Conservation (phyloP, 2,888 invertebrate species). For the Drosophila maculinotata region DNA sequence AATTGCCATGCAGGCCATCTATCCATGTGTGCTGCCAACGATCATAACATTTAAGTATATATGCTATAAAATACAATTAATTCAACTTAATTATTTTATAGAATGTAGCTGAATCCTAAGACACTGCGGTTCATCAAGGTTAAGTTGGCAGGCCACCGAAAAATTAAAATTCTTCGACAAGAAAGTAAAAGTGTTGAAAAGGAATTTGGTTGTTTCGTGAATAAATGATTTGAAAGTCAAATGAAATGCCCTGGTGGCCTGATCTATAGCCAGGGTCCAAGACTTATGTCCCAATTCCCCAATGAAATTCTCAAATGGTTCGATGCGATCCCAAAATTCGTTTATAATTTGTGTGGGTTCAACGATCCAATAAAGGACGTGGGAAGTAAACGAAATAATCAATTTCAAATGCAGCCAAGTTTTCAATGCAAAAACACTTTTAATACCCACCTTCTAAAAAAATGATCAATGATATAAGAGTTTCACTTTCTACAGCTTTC, state of each 20-base stretch:
- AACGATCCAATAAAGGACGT: constrained; percentile 1
- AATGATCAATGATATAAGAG: background rate
- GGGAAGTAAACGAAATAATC: background rate
- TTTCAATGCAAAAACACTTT: background rate
- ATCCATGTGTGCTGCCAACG: constrained; percentile 2
- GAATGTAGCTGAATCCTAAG: background rate
- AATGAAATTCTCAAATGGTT: background rate
- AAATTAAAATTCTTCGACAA: background rate
- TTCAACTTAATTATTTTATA: background rate
- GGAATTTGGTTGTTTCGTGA: background rate
- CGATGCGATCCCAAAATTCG: background rate
- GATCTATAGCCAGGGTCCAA: background rate
- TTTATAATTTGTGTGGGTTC: constrained; percentile 1
- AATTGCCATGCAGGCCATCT: background rate
- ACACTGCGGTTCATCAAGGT: constrained; percentile 1
- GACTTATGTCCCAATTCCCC: background rate
- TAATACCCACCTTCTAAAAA: background rate
- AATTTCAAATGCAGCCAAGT: background rate
- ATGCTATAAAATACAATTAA: constrained; percentile 9
- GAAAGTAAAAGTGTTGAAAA: background rate
- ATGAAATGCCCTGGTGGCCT: constrained; percentile 14
- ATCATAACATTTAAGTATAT: background rate
- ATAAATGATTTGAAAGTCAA: constrained; percentile 22
- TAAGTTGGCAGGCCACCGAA: background rate
- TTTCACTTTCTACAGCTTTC: background rate